Evolutionary conservation across 2,888 invertebrate genomes (phyloP).

Genomic region (Lycia hirtaria): DNA sequence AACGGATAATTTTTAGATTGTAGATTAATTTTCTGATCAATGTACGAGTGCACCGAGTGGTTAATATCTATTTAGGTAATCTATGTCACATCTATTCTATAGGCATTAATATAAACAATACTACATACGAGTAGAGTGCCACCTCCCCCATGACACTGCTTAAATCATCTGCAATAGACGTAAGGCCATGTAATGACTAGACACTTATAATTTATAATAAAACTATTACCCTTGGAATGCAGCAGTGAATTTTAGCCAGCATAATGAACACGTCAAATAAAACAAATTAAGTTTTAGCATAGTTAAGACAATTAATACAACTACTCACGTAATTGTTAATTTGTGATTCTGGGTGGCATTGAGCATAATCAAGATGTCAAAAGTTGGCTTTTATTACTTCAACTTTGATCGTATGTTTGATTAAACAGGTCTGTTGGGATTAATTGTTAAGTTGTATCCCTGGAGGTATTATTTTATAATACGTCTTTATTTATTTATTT

Average conservation of each 20-base stretch:
- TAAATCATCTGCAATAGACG: too few relatives aligned
- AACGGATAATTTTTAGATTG: too few relatives aligned
- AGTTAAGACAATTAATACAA: conserved; percentile 28
- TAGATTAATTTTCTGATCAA: too few relatives aligned
- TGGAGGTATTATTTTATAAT: too few relatives aligned
- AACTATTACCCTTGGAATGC: conserved; percentile 12
- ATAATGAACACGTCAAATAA: conserved; percentile 16
- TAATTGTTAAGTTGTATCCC: background rate
- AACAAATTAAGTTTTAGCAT: conserved; percentile 26
- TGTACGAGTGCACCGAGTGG: too few relatives aligned
- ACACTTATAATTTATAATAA: background rate
- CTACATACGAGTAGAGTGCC: too few relatives aligned
- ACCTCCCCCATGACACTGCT: too few relatives aligned
- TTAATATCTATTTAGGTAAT: too few relatives aligned
- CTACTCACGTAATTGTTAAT: conserved; percentile 31
- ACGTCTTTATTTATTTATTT: too few relatives aligned
- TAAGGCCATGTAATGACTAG: too few relatives aligned
- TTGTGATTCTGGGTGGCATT: conserved; percentile 20
- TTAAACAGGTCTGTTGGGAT: conserved; percentile 2
- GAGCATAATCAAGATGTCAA: conserved; percentile 13
- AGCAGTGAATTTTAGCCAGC: conserved; percentile 15
- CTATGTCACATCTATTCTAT: too few relatives aligned
- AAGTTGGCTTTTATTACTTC: conserved; percentile 12
- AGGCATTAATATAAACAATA: too few relatives aligned
- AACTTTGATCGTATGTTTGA: conserved; percentile 7